Percentiles rank a stretch among this genome's conserved stretches.
Conservation (phyloP, 2,888 invertebrate species). For the Dastarcus helophoroides region DNA sequence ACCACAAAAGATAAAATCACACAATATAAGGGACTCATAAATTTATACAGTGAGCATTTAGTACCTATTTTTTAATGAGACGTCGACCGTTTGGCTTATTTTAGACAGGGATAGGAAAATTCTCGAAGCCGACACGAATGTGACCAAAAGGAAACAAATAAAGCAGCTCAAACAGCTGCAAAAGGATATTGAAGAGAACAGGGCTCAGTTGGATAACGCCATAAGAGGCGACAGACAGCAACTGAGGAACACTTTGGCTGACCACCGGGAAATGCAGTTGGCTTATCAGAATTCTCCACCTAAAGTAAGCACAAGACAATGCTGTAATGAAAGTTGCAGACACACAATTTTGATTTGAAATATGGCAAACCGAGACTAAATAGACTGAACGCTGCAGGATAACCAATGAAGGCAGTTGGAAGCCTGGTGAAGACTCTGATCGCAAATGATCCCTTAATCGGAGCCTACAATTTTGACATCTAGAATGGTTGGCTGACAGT, state of each 20-base stretch:
- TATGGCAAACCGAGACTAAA: too few relatives aligned
- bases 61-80: too few relatives aligned
- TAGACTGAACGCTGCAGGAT: too few relatives aligned
- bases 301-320: too few relatives aligned
- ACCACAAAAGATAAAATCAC: conserved; percentile 47
- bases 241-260: conserved; percentile 45
- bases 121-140: conserved; percentile 44
- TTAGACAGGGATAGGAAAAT: conserved; percentile 51
- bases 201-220: conserved; percentile 46
- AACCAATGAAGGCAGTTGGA: too few relatives aligned
- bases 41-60: conserved; percentile 44
- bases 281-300: conserved; percentile 40
- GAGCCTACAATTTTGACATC: too few relatives aligned
- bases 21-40: conserved; percentile 47
- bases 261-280: conserved; percentile 46
- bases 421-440: too few relatives aligned
- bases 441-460: too few relatives aligned
- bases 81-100: too few relatives aligned
- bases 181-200: conserved; percentile 44
- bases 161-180: conserved; percentile 46
- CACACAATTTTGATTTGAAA: too few relatives aligned
- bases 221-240: conserved; percentile 49
- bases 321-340: too few relatives aligned
- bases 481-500: too few relatives aligned
- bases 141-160: conserved; percentile 40